Percentiles rank a stretch among this genome's conserved stretches.
These are phyloP conservation scores for Phortica okadai DNA, from an alignment of 2,888 invertebrate genomes.

Conservation along the genomic window DNA sequence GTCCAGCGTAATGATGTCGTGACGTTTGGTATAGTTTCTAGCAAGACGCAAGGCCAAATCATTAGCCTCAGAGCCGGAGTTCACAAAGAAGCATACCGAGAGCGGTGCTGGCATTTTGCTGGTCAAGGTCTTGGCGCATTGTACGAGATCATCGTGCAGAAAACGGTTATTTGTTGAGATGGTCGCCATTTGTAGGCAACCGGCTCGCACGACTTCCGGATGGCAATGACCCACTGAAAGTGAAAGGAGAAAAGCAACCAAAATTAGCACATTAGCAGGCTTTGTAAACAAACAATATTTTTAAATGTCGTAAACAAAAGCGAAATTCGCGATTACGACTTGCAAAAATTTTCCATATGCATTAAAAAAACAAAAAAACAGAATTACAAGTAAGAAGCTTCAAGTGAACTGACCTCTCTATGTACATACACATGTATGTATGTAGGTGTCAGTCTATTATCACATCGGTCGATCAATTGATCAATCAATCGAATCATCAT, in stretches of 20 bases:
- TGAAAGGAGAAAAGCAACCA: slow-evolving; percentile 23
- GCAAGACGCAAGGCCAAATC: slow-evolving; percentile 96
- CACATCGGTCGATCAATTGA: neutral
- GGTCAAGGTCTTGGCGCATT: slow-evolving; percentile 90
- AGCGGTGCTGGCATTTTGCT: slow-evolving; percentile 88
- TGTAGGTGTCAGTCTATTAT: neutral
- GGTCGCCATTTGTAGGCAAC: slow-evolving; percentile 91
- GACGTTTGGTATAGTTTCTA: slow-evolving; percentile 89
- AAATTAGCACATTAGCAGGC: slow-evolving; percentile 16
- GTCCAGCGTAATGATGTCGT: slow-evolving; percentile 94
- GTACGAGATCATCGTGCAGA: slow-evolving; percentile 95
- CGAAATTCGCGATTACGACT: neutral
- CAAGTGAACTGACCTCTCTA: too few relatives aligned
- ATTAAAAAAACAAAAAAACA: neutral
- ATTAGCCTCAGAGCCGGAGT: slow-evolving; percentile 99
- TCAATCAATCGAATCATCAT: neutral
- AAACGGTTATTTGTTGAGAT: slow-evolving; percentile 97
- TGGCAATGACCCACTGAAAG: slow-evolving; percentile 97
- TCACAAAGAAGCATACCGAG: slow-evolving; percentile 96
- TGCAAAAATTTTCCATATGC: slow-evolving; percentile 16
- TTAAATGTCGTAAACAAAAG: neutral
- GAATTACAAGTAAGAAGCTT: neutral
- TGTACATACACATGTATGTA: neutral
- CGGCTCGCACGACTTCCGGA: slow-evolving; percentile 94
- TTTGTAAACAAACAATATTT: neutral